These are phyloP conservation scores for Pithys albifrons DNA, from an alignment of 2,113 vertebrate genomes.

Conservation along the genomic window DNA sequence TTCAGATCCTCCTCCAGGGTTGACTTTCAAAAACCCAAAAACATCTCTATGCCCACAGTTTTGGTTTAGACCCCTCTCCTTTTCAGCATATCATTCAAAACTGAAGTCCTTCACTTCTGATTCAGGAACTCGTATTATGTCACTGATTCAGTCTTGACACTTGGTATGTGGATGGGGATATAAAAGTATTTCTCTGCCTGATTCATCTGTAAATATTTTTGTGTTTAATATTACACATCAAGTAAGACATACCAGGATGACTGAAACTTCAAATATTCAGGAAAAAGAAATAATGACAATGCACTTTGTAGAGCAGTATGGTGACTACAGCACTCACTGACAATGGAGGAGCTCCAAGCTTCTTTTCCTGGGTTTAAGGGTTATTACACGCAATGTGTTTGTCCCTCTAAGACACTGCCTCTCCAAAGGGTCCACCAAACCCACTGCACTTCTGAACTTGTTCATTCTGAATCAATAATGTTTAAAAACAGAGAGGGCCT, in stretches of 20 bases:
- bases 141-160: neutral
- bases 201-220: neutral
- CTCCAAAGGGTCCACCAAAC: neutral
- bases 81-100: neutral
- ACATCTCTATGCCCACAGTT: neutral
- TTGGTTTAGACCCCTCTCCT: neutral
- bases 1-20: neutral
- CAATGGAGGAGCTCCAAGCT: neutral
- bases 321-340: neutral
- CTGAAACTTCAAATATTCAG: neutral
- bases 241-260: neutral
- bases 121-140: neutral
- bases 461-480: neutral
- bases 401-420: neutral
- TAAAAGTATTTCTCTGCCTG: neutral
- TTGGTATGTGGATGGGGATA: rapidly evolving
- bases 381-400: neutral
- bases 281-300: neutral
- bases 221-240: neutral
- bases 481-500: too few species aligned
- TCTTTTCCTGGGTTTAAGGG: neutral
- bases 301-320: neutral
- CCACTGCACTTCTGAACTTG: neutral
- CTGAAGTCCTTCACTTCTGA: neutral
- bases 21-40: neutral